Percentiles rank a stretch among this genome's conserved stretches.
Conservation (phyloP, 2,113 vertebrate species). For the Callithrix jacchus region DNA sequence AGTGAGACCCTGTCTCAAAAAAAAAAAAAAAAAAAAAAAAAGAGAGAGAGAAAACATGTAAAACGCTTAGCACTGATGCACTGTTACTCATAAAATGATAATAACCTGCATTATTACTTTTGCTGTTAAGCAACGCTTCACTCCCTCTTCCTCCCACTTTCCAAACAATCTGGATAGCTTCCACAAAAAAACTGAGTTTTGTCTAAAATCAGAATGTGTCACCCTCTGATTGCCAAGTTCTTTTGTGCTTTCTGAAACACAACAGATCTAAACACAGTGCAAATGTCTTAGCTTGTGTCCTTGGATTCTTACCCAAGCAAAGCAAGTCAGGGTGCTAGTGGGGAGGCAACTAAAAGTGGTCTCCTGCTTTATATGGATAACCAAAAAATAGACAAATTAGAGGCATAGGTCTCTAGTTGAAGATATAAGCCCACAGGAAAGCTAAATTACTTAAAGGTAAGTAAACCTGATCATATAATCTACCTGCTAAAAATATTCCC, state of each 20-base stretch:
- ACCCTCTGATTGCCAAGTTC: not conserved
- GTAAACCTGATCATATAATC: slow-evolving; percentile 30
- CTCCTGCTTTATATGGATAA: not conserved
- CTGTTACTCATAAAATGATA: not conserved
- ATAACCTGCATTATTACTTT: not conserved
- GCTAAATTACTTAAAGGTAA: slow-evolving; percentile 25
- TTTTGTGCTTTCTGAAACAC: not conserved
- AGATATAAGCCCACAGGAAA: not conserved
- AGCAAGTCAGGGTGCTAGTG: not conserved
- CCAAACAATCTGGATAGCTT: not conserved
- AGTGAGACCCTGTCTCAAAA: too few relatives aligned
- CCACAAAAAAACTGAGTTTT: not conserved
- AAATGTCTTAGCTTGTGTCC: not conserved
- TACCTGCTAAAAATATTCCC: not conserved
- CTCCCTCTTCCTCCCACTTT: not conserved
- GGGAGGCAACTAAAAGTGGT: not conserved
- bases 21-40: too few relatives aligned
- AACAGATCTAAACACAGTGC: not conserved
- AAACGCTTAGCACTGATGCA: not conserved
- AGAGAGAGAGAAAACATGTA: not conserved
- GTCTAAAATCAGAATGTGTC: not conserved
- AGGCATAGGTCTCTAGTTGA: not conserved
- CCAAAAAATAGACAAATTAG: not conserved
- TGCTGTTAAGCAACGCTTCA: not conserved
- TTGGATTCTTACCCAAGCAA: not conserved